A percentile compares a stretch with the other conserved stretches of the same genome.
These are phyloP conservation scores for Leptinotarsa lineolata DNA, from an alignment of 1,140 invertebrate genomes.

Conservation along the genomic window DNA sequence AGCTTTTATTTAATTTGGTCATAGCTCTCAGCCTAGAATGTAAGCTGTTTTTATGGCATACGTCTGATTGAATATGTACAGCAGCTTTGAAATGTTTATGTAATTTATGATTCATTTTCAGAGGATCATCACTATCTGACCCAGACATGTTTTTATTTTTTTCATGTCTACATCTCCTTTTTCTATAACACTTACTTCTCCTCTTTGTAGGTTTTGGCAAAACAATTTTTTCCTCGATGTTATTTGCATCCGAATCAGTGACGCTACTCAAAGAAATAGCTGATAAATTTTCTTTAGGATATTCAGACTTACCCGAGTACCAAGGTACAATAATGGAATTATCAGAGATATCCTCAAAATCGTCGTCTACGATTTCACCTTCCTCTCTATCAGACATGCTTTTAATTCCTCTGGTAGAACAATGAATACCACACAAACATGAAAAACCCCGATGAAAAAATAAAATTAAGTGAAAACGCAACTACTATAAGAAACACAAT, in stretches of 20 bases:
- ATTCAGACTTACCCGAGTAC: slow-evolving; percentile 50
- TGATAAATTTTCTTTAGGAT: slow-evolving; percentile 47
- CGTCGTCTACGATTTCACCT: slow-evolving; percentile 51
- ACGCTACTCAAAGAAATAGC: slow-evolving; percentile 53
- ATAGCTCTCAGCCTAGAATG: slow-evolving; percentile 41
- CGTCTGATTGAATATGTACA: slow-evolving; percentile 41
- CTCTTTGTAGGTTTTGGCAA: slow-evolving; percentile 18
- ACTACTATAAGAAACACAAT: too few relatives aligned
- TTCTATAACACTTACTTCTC: slow-evolving; percentile 25
- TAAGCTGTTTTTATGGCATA: slow-evolving; percentile 40
- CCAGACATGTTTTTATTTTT: slow-evolving; percentile 27
- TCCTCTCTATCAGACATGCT: slow-evolving; percentile 43
- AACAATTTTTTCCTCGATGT: slow-evolving; percentile 27
- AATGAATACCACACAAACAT: too few relatives aligned
- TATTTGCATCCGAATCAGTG: slow-evolving; percentile 41
- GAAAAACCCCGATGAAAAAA: too few relatives aligned
- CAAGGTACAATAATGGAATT: slow-evolving; percentile 43
- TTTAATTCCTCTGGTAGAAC: slow-evolving; percentile 1
- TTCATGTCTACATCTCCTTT: slow-evolving; percentile 28
- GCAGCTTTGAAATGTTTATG: slow-evolving; percentile 49
- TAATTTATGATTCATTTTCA: slow-evolving; percentile 25
- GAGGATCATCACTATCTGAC: slow-evolving; percentile 37
- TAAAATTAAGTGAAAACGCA: too few relatives aligned
- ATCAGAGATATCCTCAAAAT: slow-evolving; percentile 53
- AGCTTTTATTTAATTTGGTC: slow-evolving; percentile 28